Evolutionary conservation across 2,113 vertebrate species (phyloP), one percentile per base, ranked within the genome.

Genomic region (Chloroceryle aenea): DNA sequence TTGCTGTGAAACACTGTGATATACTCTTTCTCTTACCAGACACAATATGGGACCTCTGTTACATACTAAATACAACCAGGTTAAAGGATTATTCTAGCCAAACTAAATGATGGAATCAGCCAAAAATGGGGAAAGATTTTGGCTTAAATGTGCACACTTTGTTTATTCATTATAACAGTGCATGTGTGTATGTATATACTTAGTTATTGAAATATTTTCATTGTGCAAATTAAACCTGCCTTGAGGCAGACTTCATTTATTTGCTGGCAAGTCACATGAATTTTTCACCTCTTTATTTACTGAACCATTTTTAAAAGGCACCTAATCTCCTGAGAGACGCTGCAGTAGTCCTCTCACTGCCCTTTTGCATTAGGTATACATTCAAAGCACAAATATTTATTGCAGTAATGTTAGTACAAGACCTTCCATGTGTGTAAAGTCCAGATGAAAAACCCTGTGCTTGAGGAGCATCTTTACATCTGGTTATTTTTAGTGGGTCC

Each of bases 201-300:
- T 90, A 87, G 30, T 81, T 92, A 88, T 7, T 90, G 64, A 93
- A 92, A 76, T 90, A 40, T 72, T 97, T 94, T 93, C 79, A 73
- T 80, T 92, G 78, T 94, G 36, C 76, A 86, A 87, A 94, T 96
- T 95, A 95, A 95, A 85, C 50, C 48, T 21, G 17, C 82, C 90
- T 95, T 66, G 36, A 90, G 92, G 90, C 87, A 74, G 22, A 43
- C 43, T 91, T 76, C 55, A 76, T 96, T 97, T 95, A 86, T 89
- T 77, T 93, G 18, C 85, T 94, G 90, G 75, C 72, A 93, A 94
- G 40, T 81, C 58, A 13, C n/a, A 84, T 80, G 25, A n/a, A 82
- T 95, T 97, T 96, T 93, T 76, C 67, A 32, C 13, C 34, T 87
- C 38, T 87, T 45, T 90, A 80, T 95, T 87, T 85, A 87, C 34